A percentile compares a stretch with the other conserved stretches of the same genome.
Conservation (phyloP, 2,888 invertebrate genomes). For the Caenorhabditis angaria region DNA sequence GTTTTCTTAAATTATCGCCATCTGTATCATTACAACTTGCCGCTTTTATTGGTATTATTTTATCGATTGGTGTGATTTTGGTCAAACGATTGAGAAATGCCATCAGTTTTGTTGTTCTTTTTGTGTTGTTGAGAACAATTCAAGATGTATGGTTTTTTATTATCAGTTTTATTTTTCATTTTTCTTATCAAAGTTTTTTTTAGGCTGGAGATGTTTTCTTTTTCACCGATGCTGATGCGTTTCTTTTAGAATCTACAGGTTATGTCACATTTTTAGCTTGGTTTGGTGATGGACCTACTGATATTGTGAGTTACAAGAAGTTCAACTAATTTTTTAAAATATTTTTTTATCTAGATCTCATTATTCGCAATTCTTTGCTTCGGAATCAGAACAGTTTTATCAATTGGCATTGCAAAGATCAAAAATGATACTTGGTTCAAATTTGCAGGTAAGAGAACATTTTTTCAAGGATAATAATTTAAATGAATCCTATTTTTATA, state of each 20-base stretch:
- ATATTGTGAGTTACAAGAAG: constrained; percentile 34
- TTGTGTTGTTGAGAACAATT: constrained; percentile 81
- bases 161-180: background rate
- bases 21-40: constrained; percentile 77
- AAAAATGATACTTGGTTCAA: background rate
- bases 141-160: constrained; percentile 76
- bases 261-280: constrained; percentile 81
- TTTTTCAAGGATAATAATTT: background rate
- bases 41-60: constrained; percentile 78
- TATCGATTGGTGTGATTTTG: constrained; percentile 79
- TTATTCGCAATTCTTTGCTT: constrained; percentile 77
- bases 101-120: constrained; percentile 78
- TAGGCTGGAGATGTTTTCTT: constrained; percentile 81
- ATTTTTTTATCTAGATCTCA: constrained; percentile 11
- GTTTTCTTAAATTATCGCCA: constrained; percentile 21
- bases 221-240: constrained; percentile 82
- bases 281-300: constrained; percentile 68
- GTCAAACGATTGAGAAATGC: constrained; percentile 75
- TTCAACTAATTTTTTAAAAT: too few species aligned
- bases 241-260: constrained; percentile 82
- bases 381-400: constrained; percentile 81
- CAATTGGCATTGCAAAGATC: constrained; percentile 80
- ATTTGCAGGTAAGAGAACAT: background rate
- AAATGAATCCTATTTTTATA: constrained; percentile 43
- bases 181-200: constrained; percentile 19